Evolutionary conservation across 2,113 vertebrate species (phyloP).

Genomic region (Indri indri): DNA sequence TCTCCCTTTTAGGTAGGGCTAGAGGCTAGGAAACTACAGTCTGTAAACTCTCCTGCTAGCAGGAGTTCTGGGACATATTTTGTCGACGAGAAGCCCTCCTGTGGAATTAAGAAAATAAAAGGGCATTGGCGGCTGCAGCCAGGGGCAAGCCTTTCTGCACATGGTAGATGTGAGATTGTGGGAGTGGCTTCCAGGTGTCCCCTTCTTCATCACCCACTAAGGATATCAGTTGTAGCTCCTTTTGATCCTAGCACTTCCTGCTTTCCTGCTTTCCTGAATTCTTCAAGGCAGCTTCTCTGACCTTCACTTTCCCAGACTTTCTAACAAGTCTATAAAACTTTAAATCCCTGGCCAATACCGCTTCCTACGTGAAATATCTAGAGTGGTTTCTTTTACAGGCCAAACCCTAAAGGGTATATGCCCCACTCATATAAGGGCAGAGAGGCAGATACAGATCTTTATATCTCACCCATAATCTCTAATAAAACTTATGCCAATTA

Average conservation of each 20-base stretch:
- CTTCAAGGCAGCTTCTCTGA: neutral
- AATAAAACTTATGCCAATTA: neutral
- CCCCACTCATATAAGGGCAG: no score
- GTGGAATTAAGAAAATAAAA: no score
- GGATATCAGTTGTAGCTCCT: neutral
- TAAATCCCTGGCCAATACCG: neutral
- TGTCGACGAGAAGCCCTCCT: neutral
- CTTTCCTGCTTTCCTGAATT: neutral
- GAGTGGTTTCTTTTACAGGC: neutral
- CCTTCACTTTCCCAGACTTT: neutral
- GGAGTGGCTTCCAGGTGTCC: neutral
- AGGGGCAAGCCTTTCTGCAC: neutral
- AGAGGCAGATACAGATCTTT: neutral
- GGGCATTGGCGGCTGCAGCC: neutral
- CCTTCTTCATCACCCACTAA: neutral
- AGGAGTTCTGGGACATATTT: neutral
- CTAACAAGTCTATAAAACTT: neutral
- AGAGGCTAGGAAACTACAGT: neutral
- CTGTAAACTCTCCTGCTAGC: neutral
- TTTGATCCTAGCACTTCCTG: neutral
- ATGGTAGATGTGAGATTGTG: neutral
- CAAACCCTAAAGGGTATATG: neutral
- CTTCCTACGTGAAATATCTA: neutral
- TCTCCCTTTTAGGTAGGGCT: neutral
- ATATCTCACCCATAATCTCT: neutral